These are phyloP conservation scores for Mesodorylaimus sp. DNA, from an alignment of 2,888 invertebrate species.

Conservation along the genomic window DNA sequence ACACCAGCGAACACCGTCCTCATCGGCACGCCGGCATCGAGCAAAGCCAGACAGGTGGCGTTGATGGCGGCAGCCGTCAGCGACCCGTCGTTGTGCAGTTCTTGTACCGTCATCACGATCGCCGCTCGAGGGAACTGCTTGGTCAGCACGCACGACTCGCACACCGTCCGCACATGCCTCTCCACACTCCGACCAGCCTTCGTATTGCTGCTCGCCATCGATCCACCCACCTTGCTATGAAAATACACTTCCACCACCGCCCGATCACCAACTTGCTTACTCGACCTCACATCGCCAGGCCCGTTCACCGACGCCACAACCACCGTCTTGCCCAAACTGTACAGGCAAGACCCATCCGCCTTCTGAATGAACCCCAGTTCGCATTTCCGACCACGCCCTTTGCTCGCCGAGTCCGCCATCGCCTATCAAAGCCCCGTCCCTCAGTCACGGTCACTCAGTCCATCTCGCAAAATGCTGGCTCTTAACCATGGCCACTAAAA, in stretches of 20 bases:
- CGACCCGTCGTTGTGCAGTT: neutral
- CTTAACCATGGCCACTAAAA: too few species aligned
- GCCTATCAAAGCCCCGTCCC: too few species aligned
- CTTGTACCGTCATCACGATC: neutral
- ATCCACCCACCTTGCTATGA: neutral
- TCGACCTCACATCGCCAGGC: constrained; percentile 4
- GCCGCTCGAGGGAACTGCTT: neutral
- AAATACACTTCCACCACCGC: constrained; percentile 1
- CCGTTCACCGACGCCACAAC: constrained; percentile 4
- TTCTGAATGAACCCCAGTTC: neutral
- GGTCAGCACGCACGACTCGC: neutral
- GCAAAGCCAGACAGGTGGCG: constrained; percentile 3
- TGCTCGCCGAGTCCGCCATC: too few species aligned
- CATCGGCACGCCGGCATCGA: constrained; percentile 9
- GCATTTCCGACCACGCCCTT: too few species aligned
- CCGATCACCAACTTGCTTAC: neutral
- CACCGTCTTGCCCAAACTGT: neutral
- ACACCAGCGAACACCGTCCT: constrained; percentile 1
- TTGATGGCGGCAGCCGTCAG: neutral
- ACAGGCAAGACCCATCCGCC: constrained; percentile 5
- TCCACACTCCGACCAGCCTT: too few species aligned
- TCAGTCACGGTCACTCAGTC: too few species aligned
- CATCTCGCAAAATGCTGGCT: too few species aligned
- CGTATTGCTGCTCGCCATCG: neutral
- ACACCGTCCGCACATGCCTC: neutral